Base-by-base conservation (phyloP, 2,113 vertebrate genomes). In the Phoenicopterus ruber region DNA sequence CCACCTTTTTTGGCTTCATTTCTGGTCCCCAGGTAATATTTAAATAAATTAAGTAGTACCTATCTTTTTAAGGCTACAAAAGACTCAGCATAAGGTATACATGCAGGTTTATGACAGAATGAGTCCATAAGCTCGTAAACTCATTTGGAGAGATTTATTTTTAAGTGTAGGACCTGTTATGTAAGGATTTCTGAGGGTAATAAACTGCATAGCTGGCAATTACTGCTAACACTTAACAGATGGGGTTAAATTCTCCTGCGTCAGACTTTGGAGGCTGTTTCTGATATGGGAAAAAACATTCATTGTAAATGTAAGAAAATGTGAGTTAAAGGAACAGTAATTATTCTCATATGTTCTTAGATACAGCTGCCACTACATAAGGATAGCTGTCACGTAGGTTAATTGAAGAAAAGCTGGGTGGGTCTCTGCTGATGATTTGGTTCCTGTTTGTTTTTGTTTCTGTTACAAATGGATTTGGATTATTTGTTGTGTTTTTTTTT, bases 191-290 rank as follows among this genome's bases (percentile, higher is more conserved):
- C 40, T 85, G 36, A 85, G 38, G 38, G 42, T 67, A 74, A 58
- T 92, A 88, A 94, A 74, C 38, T 84, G 32, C 49, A 55, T 86
- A 88, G 57, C 42, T 92, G 62, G 55, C 47, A 89, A 4, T 87
- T 86, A 79, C 70, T 70, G 69, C 66, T 93, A 82, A 73, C 78
- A 34, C 36, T 81, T 83, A 92, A 88, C 80, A 95, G 77, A 91
- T 90, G 84, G 70, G 40, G 79, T 96, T 93, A 95, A 93, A 86
- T 90, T 94, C 62, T 83, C 49, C 42, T 77, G 52, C 17, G 3
- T 93, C 87, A 72, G 62, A 36, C n/a, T 80, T 71, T 24, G 57
- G 89, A 94, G 50, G 20, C 73, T 65, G 61, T 88, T 86, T 93
- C 58, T 84, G 52, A 76, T 74, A 90, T 1, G 17, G 76, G 57